Conservation (phyloP, 2,797 vertebrate genomes). For the Epinephelus coioides region DNA sequence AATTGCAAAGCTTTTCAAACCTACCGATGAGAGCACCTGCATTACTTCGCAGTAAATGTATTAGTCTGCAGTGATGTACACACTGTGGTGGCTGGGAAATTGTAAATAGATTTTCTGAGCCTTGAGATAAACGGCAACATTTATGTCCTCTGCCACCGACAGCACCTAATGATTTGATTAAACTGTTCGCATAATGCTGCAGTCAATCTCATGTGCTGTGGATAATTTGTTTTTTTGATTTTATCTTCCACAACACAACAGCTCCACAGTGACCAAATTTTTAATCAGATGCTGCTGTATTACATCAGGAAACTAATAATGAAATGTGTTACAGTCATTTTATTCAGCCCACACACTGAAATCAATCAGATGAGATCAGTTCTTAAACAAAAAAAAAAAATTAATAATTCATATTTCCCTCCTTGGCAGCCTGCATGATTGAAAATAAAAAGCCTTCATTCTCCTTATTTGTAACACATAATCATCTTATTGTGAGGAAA, state of each 20-base stretch:
- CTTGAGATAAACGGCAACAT: constrained; percentile 44
- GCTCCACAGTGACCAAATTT: not conserved
- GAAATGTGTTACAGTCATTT: constrained; percentile 13
- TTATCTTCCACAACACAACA: constrained; percentile 25
- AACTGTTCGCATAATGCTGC: constrained; percentile 41
- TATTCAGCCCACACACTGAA: constrained; percentile 4
- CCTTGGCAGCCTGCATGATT: not conserved
- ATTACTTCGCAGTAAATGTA: constrained; percentile 27
- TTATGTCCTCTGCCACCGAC: constrained; percentile 39
- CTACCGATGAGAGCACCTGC: not conserved
- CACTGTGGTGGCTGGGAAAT: constrained; percentile 24
- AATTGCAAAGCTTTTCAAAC: constrained; percentile 5
- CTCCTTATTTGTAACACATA: not conserved
- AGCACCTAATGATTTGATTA: constrained; percentile 41
- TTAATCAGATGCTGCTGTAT: constrained; percentile 5
- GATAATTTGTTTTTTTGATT: constrained; percentile 36
- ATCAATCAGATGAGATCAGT: not conserved
- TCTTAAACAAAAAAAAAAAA: constrained; percentile 22
- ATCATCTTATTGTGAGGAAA: constrained; percentile 15
- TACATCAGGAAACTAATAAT: not conserved
- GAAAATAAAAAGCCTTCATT: not conserved
- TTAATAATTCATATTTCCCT: not conserved
- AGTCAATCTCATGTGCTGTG: constrained; percentile 33
- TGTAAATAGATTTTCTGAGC: constrained; percentile 56
- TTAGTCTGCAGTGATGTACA: constrained; percentile 51